Base-by-base conservation (phyloP, 1,140 invertebrate species). In the Helicoverpa zea region DNA sequence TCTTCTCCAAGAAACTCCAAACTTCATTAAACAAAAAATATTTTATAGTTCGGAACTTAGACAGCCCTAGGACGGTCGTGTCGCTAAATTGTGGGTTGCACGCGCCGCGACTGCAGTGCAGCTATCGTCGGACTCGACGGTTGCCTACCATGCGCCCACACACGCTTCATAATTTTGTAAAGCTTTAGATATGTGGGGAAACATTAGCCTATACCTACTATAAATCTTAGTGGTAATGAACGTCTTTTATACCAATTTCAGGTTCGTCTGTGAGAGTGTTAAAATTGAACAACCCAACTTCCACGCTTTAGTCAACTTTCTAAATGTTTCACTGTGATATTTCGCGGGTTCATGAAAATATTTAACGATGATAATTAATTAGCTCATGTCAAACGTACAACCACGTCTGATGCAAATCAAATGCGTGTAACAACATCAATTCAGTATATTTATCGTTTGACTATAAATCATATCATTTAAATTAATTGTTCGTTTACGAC, bases 71-170 rank as follows among this genome's bases (percentile, higher is more conserved):
- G 29, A 14, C 77, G 74, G 80, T 81, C 84, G 86, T 87, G 79
- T 82, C 84, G 81, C 82, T 87, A 87, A 87, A 89, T 87, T 84
- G 81, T 83, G 83, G 80, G 81, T 75, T 68, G 83, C 86, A 88
- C 86, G 85, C 86, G 86, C 64, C 52, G 49, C 29, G 63, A 56
- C 81, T 80, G 82, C 80, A 80, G 29, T 79, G 82, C 82, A 79
- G 83, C 72, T 79, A 83, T 82, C 85, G 80, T 30, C 64, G 12
- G 79, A 43, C 52, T 30, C 12, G 54, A 18, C 54, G 29, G 70
- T 29, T 49, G 5, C 43, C 64, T 68, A 49, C 64, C 43, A 10
- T 68, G 43, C 64, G 64, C 70, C 70, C 52, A 58, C 52, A 73
- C 16, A 66, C 43, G 18, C 47, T 43, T 58, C 56, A 23, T 58